Base-by-base conservation (phyloP, 2,797 vertebrate species). In the Chanos chanos region DNA sequence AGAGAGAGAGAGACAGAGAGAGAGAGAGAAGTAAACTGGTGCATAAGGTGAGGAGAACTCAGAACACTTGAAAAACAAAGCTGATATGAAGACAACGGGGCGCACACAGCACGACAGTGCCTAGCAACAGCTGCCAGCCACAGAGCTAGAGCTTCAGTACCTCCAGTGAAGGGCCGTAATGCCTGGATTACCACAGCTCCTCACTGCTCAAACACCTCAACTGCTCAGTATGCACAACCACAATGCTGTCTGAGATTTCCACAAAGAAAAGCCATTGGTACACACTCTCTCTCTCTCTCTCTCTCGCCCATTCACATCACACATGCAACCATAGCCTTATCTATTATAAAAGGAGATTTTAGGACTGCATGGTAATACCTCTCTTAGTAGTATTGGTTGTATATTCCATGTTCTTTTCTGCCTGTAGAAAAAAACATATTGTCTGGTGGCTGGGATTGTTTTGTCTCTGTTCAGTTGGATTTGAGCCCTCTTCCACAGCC, bases 141-240 rank as follows among this genome's bases (percentile, higher is more conserved):
- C 58, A 27, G 33, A 7, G 12, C 44, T 5, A 44, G 33, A 53
- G 25, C 51, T 48, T 25, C 3, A 48, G 34, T 31, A 53, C 47
- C 25, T 45, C 39, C 41, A 19, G 27, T 5, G 18, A 61, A 7
- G 31, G 44, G 30, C 49, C 10, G 1, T 58, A 50, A 40, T 28
- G 25, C 24, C 39, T 43, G 34, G 49, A 55, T 60, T 60, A 10
- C 41, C 27, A 6, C 19, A 19, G 25, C 28, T 24, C 13, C 28
- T 58, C 63, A 24, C 27, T 21, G 24, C 36, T 43, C 12, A 3
- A 22, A 36, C 52, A 36, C 34, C 44, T 53, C 15, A n/a, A 45
- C 50, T 45, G 39, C 27, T 28, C 39, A 33, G 43, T 62, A 53
- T 54, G 40, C 49, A 27, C 30, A 28, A 60, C 16, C 39, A 44